Evolutionary conservation across 1,140 invertebrate species (phyloP).

Genomic region (Anoplolepis gracilipes): DNA sequence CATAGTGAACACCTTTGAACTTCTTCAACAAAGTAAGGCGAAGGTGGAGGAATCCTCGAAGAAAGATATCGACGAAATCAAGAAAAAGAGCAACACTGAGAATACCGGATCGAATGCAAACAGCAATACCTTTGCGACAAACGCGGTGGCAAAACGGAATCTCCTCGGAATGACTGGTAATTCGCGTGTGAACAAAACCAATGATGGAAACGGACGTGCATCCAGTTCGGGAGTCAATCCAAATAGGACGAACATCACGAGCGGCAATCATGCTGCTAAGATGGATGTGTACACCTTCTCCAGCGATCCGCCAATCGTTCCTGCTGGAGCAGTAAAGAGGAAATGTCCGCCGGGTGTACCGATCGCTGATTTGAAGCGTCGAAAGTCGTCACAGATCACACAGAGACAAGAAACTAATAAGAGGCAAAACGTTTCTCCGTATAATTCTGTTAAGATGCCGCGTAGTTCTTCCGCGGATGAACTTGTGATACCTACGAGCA

Average conservation of each 20-base stretch:
- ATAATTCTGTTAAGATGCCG: slow-evolving; percentile 26
- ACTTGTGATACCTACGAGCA: slow-evolving; percentile 47
- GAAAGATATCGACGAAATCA: slow-evolving; percentile 24
- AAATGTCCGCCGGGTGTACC: slow-evolving; percentile 82
- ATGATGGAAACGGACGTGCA: slow-evolving; percentile 37
- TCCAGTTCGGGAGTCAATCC: slow-evolving; percentile 33
- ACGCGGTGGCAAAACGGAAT: neutral
- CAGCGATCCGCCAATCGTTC: slow-evolving; percentile 72
- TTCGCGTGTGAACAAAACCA: slow-evolving; percentile 50
- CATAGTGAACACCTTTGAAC: neutral
- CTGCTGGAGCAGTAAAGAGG: slow-evolving; percentile 79
- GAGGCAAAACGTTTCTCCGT: neutral
- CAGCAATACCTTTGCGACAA: slow-evolving; percentile 13
- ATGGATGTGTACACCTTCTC: slow-evolving; percentile 80
- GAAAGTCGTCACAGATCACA: slow-evolving; percentile 56
- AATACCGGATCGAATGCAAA: slow-evolving; percentile 15
- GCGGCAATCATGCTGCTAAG: slow-evolving; percentile 55
- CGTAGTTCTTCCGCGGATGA: slow-evolving; percentile 58
- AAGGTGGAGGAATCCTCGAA: slow-evolving; percentile 35
- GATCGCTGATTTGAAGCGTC: slow-evolving; percentile 76
- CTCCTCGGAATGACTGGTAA: slow-evolving; percentile 26
- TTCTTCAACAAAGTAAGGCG: neutral
- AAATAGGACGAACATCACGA: slow-evolving; percentile 16
- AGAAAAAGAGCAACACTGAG: slow-evolving; percentile 58
- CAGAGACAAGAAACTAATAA: slow-evolving; percentile 43